A percentile compares a stretch with the other conserved stretches of the same genome.
Conservation (phyloP, 1,140 invertebrate species). For the Apolygus lucorum region DNA sequence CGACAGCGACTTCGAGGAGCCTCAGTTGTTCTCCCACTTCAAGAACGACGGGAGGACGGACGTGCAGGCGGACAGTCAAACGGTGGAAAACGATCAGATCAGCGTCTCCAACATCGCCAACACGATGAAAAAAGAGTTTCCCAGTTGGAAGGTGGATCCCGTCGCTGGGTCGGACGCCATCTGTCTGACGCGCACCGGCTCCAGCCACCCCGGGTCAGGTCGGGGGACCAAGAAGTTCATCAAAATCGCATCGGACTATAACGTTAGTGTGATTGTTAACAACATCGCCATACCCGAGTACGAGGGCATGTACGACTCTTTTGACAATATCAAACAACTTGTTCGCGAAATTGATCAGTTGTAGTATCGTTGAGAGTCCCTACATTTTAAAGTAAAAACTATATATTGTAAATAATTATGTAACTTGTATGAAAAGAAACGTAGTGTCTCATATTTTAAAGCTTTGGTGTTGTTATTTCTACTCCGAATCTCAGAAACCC, state of each 20-base stretch:
- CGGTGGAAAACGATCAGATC: neutral
- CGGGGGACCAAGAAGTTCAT: slow-evolving; percentile 4
- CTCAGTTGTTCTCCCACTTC: slow-evolving; percentile 11
- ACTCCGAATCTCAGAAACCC: too few species aligned
- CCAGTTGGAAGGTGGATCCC: slow-evolving; percentile 14
- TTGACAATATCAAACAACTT: slow-evolving; percentile 18
- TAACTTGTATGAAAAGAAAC: too few species aligned
- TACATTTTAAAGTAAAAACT: neutral
- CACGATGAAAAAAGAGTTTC: slow-evolving; percentile 8
- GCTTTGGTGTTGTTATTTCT: too few species aligned
- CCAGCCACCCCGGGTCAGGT: neutral
- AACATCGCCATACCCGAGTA: slow-evolving; percentile 1
- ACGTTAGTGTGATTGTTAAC: slow-evolving; percentile 14
- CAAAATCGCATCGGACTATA: slow-evolving; percentile 14
- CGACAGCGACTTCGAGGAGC: slow-evolving; percentile 11
- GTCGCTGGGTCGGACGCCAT: neutral
- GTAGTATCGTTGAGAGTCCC: too few species aligned
- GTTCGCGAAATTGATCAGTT: slow-evolving; percentile 19
- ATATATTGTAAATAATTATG: neutral
- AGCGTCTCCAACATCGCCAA: slow-evolving; percentile 11
- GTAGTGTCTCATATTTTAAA: too few species aligned
- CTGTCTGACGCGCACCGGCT: slow-evolving; percentile 4
- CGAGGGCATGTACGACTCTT: slow-evolving; percentile 19
- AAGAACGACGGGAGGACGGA: neutral
- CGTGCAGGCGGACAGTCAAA: neutral